Base-by-base conservation (phyloP, 2,113 vertebrate genomes). In the Tupaia tana region DNA sequence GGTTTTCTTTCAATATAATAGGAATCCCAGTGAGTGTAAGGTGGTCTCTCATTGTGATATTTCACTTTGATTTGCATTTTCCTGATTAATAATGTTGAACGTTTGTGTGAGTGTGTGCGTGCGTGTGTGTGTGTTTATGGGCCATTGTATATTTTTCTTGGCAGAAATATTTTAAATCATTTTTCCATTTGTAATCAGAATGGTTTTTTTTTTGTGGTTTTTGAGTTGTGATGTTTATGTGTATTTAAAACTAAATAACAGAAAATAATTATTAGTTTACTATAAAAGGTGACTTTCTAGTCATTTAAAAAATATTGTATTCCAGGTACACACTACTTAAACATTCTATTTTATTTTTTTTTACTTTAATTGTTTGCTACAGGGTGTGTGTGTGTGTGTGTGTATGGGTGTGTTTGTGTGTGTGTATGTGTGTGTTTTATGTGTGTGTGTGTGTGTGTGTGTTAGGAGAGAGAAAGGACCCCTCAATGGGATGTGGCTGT, bases 61-160 rank as follows among this genome's bases (percentile, higher is more conserved):
- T 12, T 59, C 20, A 31, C 29, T 80, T 96, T 29, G 24, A 71
- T 87, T 84, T 95, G 18, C 22, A 59, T 31, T 89, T 94, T 34
- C 13, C 29, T 31, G 7, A 75, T 70, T 69, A 83, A n/a, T 63
- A 43, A 80, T 77, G 7, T 19, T 24, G 22, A 64, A 22, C 2
- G 82, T 79, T 16, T 34, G 43, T 73, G 59, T 93, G 56, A 9
- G 16, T 43, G 7, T 80, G 10, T 9, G 43, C 5, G 43, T 43
- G 43, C 5, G 43, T 73, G 59, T 93, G 56, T 11, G 16, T 43
- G 7, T 80, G 10, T 9, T 87, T 80, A 71, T 24, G 84, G 52
- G 27, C 3, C 18, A 66, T 74, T 87, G 3, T 20, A 14, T 9
- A 64, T 67, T 20, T 90, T 78, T 43, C 88, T 74, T 73, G 58